Conservation (phyloP, 2,113 vertebrate species). For the Zosterops borbonicus region DNA sequence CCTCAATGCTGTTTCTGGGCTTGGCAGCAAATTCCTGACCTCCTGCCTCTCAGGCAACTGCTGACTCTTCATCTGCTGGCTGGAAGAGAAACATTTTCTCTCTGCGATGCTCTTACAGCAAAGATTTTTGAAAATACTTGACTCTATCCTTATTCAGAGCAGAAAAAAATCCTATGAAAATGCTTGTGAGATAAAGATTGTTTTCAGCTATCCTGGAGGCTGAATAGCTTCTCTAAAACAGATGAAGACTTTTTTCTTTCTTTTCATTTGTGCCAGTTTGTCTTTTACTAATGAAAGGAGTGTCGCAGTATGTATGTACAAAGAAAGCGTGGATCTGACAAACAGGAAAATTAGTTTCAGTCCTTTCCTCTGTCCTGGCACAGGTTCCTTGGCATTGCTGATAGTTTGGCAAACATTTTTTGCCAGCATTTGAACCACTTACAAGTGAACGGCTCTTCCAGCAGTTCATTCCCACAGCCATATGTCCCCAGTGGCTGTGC, state of each 20-base stretch:
- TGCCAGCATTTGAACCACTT: background rate
- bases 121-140: background rate
- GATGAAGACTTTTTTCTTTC: background rate
- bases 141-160: background rate
- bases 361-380: background rate
- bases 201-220: background rate
- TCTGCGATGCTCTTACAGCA: background rate
- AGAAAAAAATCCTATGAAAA: background rate
- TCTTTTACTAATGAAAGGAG: background rate
- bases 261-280: fast-evolving
- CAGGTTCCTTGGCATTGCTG: background rate
- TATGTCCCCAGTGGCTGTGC: background rate
- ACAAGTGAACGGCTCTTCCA: fast-evolving
- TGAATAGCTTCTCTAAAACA: background rate
- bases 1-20: background rate
- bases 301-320: background rate
- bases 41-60: background rate
- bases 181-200: background rate
- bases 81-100: background rate
- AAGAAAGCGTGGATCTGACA: background rate
- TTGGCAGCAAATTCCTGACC: background rate
- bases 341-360: background rate
- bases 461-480: fast-evolving
- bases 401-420: background rate
- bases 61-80: background rate